phyloP scores from a whole-genome alignment of 2,888 invertebrate genomes.

The Drosophila diplacantha region DNA sequence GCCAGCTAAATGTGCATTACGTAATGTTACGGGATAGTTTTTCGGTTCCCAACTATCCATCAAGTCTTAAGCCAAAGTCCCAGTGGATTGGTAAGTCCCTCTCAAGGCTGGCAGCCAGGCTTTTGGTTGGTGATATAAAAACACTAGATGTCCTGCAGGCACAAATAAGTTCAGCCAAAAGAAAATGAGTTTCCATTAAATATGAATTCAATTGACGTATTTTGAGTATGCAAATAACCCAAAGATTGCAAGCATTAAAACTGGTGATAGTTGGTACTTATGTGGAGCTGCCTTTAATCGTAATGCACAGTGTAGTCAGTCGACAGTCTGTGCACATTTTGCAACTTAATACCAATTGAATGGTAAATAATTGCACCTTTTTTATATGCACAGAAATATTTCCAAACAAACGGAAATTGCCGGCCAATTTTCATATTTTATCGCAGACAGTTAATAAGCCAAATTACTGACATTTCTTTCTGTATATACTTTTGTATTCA shows the following conservation, averaged over 20 bases:
- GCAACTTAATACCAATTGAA: not conserved
- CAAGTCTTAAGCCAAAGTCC: not conserved
- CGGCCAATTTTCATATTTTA: slow-evolving; percentile 19
- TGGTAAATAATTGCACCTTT: slow-evolving; percentile 6
- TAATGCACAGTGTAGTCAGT: not conserved
- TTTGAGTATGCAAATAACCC: not conserved
- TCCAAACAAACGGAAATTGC: slow-evolving; percentile 25
- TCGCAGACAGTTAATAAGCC: slow-evolving; percentile 21
- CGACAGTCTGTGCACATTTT: slow-evolving; percentile 16
- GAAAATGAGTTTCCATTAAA: not conserved
- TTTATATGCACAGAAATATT: slow-evolving; percentile 3
- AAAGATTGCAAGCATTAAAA: not conserved
- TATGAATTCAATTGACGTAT: not conserved
- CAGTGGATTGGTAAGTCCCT: not conserved
- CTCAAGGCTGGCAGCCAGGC: not conserved
- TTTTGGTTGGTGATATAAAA: not conserved
- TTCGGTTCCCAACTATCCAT: not conserved
- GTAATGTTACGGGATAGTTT: slow-evolving; percentile 26
- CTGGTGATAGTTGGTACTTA: not conserved
- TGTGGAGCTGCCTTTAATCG: not conserved
- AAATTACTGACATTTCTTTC: slow-evolving; percentile 22
- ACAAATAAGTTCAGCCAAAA: not conserved
- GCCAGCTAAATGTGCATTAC: slow-evolving; percentile 21
- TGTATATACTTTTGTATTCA: slow-evolving; percentile 7
- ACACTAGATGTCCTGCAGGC: not conserved